phyloP scores from a whole-genome alignment of 1,140 invertebrate species.

The Calephelis nemesis region DNA sequence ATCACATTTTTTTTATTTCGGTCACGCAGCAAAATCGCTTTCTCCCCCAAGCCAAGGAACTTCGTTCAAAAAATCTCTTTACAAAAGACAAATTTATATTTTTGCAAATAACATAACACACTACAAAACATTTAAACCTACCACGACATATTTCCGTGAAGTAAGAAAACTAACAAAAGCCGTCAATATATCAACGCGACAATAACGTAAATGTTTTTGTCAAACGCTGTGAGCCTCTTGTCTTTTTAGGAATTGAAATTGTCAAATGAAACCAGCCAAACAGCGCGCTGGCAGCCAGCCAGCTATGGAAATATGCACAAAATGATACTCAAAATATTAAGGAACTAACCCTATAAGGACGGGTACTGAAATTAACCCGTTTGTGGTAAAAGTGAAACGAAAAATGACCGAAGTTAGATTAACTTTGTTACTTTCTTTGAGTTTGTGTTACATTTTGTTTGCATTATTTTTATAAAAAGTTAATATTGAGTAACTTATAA shows the following conservation, averaged over 20 bases:
- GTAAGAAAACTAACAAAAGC: conserved; percentile 18
- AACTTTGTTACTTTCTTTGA: conserved; percentile 46
- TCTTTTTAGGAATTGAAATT: conserved; percentile 37
- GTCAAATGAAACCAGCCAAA: conserved; percentile 35
- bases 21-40: no score
- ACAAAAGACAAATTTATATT: no score
- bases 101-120: no score
- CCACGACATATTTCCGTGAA: not conserved
- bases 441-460: conserved; percentile 45
- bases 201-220: conserved; percentile 33
- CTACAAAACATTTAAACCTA: no score
- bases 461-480: conserved; percentile 27
- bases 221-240: conserved; percentile 31
- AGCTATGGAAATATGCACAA: conserved; percentile 41
- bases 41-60: no score
- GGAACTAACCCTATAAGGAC: conserved; percentile 13
- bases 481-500: no score
- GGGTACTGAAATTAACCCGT: conserved; percentile 1
- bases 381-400: conserved; percentile 31
- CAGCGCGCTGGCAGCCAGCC: conserved; percentile 36
- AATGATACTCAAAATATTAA: conserved; percentile 25
- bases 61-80: no score
- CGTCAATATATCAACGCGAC: conserved; percentile 23
- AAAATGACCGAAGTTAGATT: conserved; percentile 57
- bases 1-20: no score